Conservation (phyloP, 1,140 invertebrate genomes). For the Pantala flavescens region DNA sequence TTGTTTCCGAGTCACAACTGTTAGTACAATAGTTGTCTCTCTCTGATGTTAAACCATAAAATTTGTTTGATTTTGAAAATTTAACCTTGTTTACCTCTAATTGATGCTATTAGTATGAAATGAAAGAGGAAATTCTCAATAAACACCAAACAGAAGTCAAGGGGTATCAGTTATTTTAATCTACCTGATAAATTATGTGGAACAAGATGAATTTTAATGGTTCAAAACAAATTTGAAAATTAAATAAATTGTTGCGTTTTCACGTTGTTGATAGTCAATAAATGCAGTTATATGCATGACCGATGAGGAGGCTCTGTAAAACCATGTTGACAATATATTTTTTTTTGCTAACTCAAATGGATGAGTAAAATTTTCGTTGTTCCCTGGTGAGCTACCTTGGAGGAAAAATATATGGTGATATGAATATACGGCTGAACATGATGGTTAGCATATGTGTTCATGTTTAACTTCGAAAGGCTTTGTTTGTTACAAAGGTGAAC, state of each 20-base stretch:
- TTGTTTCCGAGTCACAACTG: too few relatives aligned
- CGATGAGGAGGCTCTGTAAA: background rate
- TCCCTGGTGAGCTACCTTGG: background rate
- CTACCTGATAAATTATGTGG: too few relatives aligned
- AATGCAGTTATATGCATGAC: background rate
- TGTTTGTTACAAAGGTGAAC: background rate
- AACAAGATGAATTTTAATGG: too few relatives aligned
- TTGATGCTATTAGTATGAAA: too few relatives aligned
- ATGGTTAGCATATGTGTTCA: constrained; percentile 6
- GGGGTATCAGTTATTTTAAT: too few relatives aligned
- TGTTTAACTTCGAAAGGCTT: background rate
- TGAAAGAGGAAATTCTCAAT: too few relatives aligned
- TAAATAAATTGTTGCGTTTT: background rate
- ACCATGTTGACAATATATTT: constrained; percentile 1
- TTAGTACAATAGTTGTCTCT: too few relatives aligned
- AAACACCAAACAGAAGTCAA: too few relatives aligned
- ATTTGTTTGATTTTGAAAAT: too few relatives aligned
- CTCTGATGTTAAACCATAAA: too few relatives aligned
- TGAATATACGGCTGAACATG: background rate
- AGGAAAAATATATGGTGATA: background rate
- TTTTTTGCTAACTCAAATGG: background rate
- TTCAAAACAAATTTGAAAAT: background rate
- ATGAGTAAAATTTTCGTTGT: background rate
- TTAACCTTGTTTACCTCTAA: too few relatives aligned
- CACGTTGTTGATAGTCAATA: background rate